These are phyloP conservation scores for Noctilio leporinus DNA, from an alignment of 2,113 vertebrate genomes.

Conservation along the genomic window DNA sequence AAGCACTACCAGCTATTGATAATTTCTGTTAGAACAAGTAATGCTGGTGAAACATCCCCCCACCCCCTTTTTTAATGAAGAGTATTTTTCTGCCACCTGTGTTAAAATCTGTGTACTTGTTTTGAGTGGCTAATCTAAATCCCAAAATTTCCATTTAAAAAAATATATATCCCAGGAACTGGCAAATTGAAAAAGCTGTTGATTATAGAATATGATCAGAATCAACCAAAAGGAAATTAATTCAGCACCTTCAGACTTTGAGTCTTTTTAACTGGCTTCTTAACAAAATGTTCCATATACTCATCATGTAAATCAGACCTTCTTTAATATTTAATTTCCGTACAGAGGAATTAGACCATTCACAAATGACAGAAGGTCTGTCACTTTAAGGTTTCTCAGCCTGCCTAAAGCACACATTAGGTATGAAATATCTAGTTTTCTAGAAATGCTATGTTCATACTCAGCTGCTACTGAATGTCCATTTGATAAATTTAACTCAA, in stretches of 20 bases:
- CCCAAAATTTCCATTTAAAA: not conserved
- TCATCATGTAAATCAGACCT: not conserved
- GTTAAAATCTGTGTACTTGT: not conserved
- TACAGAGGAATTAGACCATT: not conserved
- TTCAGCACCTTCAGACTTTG: conserved; percentile 4
- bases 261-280: conserved; percentile 16
- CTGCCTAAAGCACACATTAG: not conserved
- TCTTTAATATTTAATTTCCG: conserved; percentile 23
- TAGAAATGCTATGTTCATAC: not conserved
- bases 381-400: not conserved
- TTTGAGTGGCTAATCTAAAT: not conserved
- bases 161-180: not conserved
- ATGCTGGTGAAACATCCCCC: not conserved
- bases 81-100: conserved; percentile 6
- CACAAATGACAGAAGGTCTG: not conserved
- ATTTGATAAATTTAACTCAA: conserved; percentile 28
- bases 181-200: not conserved
- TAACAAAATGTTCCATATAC: not conserved
- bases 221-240: not conserved
- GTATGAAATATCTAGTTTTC: conserved; percentile 23
- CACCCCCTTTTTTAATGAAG: not conserved
- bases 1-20: not conserved
- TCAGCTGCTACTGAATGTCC: not conserved
- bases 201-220: not conserved
- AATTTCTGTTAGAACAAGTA: conserved; percentile 8